phyloP scores from a whole-genome alignment of 1,140 invertebrate genomes.

The Pogonomyrmex californicus region DNA sequence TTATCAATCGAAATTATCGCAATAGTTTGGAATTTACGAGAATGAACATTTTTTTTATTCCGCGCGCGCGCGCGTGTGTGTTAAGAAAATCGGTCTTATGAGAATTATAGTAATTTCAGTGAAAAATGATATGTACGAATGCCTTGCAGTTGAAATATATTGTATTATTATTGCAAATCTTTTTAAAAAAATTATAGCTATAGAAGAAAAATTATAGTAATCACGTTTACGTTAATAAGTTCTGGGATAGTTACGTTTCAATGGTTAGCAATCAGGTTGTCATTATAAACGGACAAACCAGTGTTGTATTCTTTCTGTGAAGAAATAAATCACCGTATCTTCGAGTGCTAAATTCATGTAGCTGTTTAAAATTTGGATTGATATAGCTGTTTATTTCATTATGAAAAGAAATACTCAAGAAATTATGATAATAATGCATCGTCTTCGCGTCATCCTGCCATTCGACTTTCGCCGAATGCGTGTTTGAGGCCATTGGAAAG shows the following conservation, averaged over 20 bases:
- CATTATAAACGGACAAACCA: neutral
- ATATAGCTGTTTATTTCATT: neutral
- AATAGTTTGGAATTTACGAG: neutral
- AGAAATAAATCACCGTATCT: neutral
- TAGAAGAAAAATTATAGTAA: neutral
- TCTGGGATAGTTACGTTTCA: neutral
- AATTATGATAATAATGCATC: conserved; percentile 9
- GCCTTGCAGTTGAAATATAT: neutral
- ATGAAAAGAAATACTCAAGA: neutral
- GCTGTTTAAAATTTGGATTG: neutral
- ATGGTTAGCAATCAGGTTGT: neutral
- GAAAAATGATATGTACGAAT: neutral
- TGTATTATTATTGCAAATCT: neutral
- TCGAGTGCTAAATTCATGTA: neutral
- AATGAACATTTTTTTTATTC: neutral
- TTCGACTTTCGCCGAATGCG: conserved; percentile 21
- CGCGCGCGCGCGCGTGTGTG: no score
- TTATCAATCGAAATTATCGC: neutral
- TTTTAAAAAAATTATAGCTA: neutral
- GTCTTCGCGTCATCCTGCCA: conserved; percentile 3
- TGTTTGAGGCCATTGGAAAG: conserved; percentile 66
- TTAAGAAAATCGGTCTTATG: neutral
- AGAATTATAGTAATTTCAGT: conserved; percentile 19
- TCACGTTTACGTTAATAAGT: neutral
- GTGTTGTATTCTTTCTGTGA: neutral